Base-by-base conservation (phyloP, 92 coral and sea anemone genomes). In the Paragorgia papillata region DNA sequence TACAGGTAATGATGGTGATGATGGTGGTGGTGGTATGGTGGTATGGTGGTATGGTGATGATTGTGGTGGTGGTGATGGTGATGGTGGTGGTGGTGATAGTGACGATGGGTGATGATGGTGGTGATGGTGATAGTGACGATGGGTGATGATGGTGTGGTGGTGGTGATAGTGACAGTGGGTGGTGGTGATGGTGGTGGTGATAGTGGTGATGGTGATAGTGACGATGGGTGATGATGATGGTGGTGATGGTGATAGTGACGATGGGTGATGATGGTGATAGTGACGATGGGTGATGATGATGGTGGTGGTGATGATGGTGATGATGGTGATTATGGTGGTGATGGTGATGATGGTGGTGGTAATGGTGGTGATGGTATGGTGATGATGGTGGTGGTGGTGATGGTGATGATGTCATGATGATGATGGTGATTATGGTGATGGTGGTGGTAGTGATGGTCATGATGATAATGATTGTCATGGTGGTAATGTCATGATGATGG, bases 351-450 rank as follows among this genome's bases (percentile, higher is more conserved):
- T 37, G 10, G 6, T 10, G 10, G 43, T 37, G 43, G n/a, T 91
- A 6, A 85, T 90, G 0, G 94, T 88, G 88, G 97, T 93, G 80
- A 10, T 44, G 25, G n/a, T n/a, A 9, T 0, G 12, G 15, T 12
- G 21, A 34, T 41, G 10, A 18, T 64, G 12, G 15, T 19, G 26
- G 13, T 20, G 17, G 40, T 63, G 46, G 6, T 17, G n/a, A 22
- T 51, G n/a, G 58, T 51, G 8, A 51, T 51, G n/a, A n/a, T 51
- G 21, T 5, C n/a, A 51, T 51, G n/a, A n/a, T 51, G 21, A 51
- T 51, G 6, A 22, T 51, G 5, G 26, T 51, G n/a, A n/a, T 51
- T 3, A 51, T 51, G n/a, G 58, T 51, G 21, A 51, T 51, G n/a
- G 58, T 51, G 21, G 17, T 51, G 58, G 58, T 51, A 6, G 17